Conservation (phyloP, 1,140 invertebrate genomes). For the Drosophila kikkawai region DNA sequence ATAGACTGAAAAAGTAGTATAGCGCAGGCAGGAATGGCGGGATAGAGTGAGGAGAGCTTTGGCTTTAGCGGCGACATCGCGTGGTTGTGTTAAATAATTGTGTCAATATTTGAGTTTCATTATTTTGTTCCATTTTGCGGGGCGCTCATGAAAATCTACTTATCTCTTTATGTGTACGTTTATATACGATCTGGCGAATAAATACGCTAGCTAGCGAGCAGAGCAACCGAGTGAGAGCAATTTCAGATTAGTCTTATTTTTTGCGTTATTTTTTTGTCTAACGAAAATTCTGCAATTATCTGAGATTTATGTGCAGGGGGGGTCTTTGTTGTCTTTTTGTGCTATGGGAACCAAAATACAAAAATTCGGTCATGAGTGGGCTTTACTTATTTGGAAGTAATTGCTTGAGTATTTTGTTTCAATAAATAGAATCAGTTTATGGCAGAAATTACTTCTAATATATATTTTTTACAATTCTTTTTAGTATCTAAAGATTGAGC, state of each 20-base stretch:
- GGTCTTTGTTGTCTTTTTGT: slow-evolving; percentile 2
- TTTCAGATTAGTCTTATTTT: slow-evolving; percentile 22
- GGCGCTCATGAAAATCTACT: slow-evolving; percentile 55
- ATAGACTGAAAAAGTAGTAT: slow-evolving; percentile 13
- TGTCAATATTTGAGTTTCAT: slow-evolving; percentile 79
- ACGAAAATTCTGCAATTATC: slow-evolving; percentile 26
- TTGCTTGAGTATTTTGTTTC: neutral
- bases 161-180: slow-evolving; percentile 34
- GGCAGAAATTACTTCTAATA: neutral
- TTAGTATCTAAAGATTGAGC: neutral
- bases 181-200: slow-evolving; percentile 32
- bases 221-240: slow-evolving; percentile 28
- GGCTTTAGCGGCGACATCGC: slow-evolving; percentile 64
- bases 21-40: slow-evolving; percentile 1
- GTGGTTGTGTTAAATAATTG: slow-evolving; percentile 80
- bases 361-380: slow-evolving; percentile 6
- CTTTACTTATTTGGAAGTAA: slow-evolving; percentile 9
- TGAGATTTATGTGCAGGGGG: slow-evolving; percentile 9
- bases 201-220: slow-evolving; percentile 9
- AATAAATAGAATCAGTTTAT: neutral
- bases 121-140: slow-evolving; percentile 66
- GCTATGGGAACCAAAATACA: slow-evolving; percentile 8
- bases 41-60: slow-evolving; percentile 20
- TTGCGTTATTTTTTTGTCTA: slow-evolving; percentile 5
- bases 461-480: neutral